Evolutionary conservation across 2,888 invertebrate species (phyloP).

Genomic region (Macrophya annulata): DNA sequence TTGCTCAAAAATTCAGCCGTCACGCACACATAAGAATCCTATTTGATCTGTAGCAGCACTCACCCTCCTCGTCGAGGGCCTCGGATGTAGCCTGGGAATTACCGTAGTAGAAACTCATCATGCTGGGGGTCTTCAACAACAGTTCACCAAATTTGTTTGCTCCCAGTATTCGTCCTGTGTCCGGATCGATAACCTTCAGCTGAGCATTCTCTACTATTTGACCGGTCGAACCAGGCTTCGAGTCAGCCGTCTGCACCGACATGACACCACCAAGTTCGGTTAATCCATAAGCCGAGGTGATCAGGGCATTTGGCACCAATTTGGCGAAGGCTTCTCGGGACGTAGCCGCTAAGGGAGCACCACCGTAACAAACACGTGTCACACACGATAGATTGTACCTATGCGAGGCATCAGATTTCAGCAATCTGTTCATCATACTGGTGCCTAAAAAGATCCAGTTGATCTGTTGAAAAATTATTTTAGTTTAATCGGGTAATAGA

Average conservation of each 20-base stretch:
- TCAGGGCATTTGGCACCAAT: neutral
- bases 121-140: neutral
- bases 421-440: slow-evolving; percentile 65
- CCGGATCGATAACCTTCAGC: slow-evolving; percentile 28
- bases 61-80: slow-evolving; percentile 39
- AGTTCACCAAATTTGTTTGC: slow-evolving; percentile 28
- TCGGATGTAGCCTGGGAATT: slow-evolving; percentile 21
- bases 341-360: neutral
- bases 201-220: slow-evolving; percentile 5
- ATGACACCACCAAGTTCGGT: slow-evolving; percentile 12
- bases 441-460: slow-evolving; percentile 4
- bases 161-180: slow-evolving; percentile 5
- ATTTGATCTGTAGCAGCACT: neutral
- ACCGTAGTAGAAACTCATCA: slow-evolving; percentile 23
- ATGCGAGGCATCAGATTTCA: slow-evolving; percentile 55
- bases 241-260: neutral
- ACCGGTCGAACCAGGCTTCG: slow-evolving; percentile 38
- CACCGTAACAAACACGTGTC: slow-evolving; percentile 12
- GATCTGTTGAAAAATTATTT: neutral
- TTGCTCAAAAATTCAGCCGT: neutral
- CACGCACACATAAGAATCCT: neutral
- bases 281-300: neutral
- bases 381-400: slow-evolving; percentile 61
- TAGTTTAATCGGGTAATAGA: neutral
- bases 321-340: slow-evolving; percentile 19